phyloP scores from a whole-genome alignment of 2,888 invertebrate genomes.

The Mythimna lalbum region DNA sequence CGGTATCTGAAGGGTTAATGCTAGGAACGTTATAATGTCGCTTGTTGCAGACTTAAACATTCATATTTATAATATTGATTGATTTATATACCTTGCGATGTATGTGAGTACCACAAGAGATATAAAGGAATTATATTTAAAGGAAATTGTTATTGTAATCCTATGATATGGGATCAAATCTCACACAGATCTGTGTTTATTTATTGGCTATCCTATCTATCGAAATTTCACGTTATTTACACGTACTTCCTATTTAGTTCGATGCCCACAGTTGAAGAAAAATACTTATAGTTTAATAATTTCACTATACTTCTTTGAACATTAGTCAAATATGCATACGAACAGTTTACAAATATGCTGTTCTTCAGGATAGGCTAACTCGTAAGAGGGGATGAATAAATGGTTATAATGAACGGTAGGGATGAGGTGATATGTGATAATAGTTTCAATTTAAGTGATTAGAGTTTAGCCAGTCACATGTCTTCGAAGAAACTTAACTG shows the following conservation, averaged over 20 bases:
- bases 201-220: conserved; percentile 25
- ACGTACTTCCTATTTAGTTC: conserved; percentile 17
- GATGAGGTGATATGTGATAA: conserved; percentile 86
- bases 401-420: conserved; percentile 68
- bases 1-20: too few relatives aligned
- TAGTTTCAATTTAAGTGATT: conserved; percentile 81
- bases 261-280: conserved; percentile 4
- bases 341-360: conserved; percentile 41
- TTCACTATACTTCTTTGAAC: conserved; percentile 45
- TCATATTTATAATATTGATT: conserved; percentile 38
- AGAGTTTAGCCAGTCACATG: conserved; percentile 70
- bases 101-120: conserved; percentile 42
- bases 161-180: conserved; percentile 55
- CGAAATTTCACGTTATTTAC: conserved; percentile 17
- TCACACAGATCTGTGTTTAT: conserved; percentile 25
- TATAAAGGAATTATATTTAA: conserved; percentile 37
- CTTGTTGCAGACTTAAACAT: conserved; percentile 63
- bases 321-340: conserved; percentile 59
- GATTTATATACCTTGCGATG: conserved; percentile 28
- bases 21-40: conserved; percentile 68
- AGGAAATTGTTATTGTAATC: conserved; percentile 45
- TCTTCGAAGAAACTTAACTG: conserved; percentile 68
- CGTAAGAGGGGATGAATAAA: conserved; percentile 62
- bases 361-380: conserved; percentile 48
- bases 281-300: conserved; percentile 31